A percentile compares a stretch with the other conserved stretches of the same genome.
phyloP scores from a whole-genome alignment of 53 echinoderm and acorn worm genomes.

The Temnopleurus reevesii region DNA sequence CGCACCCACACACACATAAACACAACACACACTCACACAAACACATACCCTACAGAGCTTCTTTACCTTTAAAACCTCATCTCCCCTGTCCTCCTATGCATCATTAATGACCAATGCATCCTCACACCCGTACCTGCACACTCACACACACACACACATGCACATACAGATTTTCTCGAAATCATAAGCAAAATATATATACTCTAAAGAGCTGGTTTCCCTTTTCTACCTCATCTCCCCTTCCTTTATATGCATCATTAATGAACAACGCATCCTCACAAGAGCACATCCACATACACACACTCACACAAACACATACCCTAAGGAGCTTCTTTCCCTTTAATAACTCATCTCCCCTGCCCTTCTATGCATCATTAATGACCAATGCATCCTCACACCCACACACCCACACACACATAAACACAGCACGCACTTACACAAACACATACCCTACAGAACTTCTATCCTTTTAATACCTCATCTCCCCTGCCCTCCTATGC shows the following conservation, averaged over 20 bases:
- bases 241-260: not conserved
- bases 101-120: not conserved
- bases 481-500: not conserved
- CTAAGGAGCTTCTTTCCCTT: not conserved
- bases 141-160: not conserved
- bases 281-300: not conserved
- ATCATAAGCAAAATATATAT: not conserved
- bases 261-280: not conserved
- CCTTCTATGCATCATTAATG: not conserved
- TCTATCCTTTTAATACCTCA: not conserved
- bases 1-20: not conserved
- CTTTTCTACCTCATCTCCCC: not conserved
- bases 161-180: not conserved
- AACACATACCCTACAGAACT: not conserved
- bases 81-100: not conserved
- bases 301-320: not conserved
- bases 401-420: not conserved
- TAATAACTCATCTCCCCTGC: not conserved
- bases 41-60: not conserved
- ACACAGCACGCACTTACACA: not conserved
- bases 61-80: not conserved
- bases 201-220: not conserved
- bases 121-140: not conserved
- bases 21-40: not conserved
- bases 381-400: not conserved